A percentile compares a stretch with the other conserved stretches of the same genome.
phyloP scores from a whole-genome alignment of 2,888 invertebrate genomes.

The Melinopterus prodromus region DNA sequence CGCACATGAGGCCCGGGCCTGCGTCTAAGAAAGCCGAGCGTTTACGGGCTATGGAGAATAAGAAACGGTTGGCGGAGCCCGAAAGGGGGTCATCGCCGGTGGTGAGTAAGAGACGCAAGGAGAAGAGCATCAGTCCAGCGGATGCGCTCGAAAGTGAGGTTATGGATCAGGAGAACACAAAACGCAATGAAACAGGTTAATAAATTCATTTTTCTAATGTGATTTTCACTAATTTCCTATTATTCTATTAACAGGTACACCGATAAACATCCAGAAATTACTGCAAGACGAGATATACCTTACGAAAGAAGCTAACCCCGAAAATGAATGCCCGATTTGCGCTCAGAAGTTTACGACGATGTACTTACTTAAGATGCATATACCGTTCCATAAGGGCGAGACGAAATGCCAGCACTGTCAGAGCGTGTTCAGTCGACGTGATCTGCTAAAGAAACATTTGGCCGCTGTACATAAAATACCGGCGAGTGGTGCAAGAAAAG shows the following conservation, averaged over 20 bases:
- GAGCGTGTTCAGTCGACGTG: slow-evolving; percentile 60
- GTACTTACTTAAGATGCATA: slow-evolving; percentile 60
- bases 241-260: neutral
- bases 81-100: neutral
- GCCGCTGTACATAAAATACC: slow-evolving; percentile 40
- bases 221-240: neutral
- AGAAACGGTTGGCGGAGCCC: neutral
- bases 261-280: slow-evolving; percentile 9
- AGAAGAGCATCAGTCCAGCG: neutral
- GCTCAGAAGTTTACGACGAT: slow-evolving; percentile 34
- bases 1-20: slow-evolving; percentile 5
- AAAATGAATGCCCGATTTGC: slow-evolving; percentile 36
- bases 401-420: slow-evolving; percentile 63
- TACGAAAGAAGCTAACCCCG: slow-evolving; percentile 34
- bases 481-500: neutral
- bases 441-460: slow-evolving; percentile 50
- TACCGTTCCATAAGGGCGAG: slow-evolving; percentile 63
- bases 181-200: neutral
- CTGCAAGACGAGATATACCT: slow-evolving; percentile 29
- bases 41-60: neutral
- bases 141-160: neutral
- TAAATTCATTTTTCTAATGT: neutral
- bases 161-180: neutral
- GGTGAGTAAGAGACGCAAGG: neutral
- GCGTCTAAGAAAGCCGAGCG: slow-evolving; percentile 11